Conservation (phyloP, 2,113 vertebrate species). For the Panthera leo region DNA sequence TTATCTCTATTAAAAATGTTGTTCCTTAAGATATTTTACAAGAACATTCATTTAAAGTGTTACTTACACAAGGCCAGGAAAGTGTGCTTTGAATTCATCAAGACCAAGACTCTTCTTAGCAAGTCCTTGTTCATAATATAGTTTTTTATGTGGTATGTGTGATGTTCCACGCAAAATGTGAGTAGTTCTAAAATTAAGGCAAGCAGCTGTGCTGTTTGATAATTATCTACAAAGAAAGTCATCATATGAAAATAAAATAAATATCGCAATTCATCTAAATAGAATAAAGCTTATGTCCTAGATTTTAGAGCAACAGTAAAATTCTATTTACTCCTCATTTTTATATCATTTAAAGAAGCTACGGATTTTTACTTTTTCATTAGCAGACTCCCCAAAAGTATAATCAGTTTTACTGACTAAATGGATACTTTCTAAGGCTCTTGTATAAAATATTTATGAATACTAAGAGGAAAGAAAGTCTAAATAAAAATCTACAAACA, state of each 20-base stretch:
- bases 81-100: conserved; percentile 99
- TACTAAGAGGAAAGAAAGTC: background rate
- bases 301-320: conserved; percentile 21
- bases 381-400: conserved; percentile 16
- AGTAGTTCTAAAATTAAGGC: conserved; percentile 97
- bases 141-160: conserved; percentile 98
- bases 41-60: conserved; percentile 34
- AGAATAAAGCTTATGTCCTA: background rate
- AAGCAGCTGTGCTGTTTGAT: conserved; percentile 97
- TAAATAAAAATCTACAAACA: background rate
- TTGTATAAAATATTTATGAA: conserved; percentile 38
- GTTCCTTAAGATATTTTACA: conserved; percentile 41
- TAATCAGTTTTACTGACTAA: background rate
- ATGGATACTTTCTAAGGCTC: background rate
- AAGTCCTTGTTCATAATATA: conserved; percentile 99
- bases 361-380: conserved; percentile 19
- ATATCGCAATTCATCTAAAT: background rate
- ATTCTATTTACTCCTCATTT: background rate
- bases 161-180: conserved; percentile 98
- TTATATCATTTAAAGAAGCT: conserved; percentile 17
- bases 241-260: conserved; percentile 55
- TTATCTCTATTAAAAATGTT: conserved; percentile 39
- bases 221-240: conserved; percentile 91
- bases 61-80: conserved; percentile 98
- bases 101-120: conserved; percentile 95